A percentile compares a stretch with the other conserved stretches of the same genome.
phyloP scores from a whole-genome alignment of 2,888 invertebrate species.

The Chaetoderma sp. region DNA sequence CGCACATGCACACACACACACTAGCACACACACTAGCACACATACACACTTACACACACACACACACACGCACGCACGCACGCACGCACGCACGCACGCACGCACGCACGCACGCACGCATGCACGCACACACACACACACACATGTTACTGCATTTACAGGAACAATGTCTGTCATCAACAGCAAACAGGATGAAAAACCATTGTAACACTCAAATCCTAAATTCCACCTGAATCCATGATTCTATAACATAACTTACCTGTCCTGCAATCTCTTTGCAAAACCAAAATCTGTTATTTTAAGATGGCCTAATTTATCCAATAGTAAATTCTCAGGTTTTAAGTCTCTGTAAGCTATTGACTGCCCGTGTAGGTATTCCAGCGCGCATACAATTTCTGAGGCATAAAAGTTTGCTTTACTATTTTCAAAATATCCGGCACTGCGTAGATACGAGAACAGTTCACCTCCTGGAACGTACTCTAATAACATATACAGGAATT shows the following conservation, averaged over 20 bases:
- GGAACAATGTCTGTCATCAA: not conserved
- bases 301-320: constrained; percentile 93
- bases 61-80: no score
- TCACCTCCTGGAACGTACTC: constrained; percentile 97
- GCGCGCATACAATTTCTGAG: constrained; percentile 91
- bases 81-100: no score
- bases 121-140: no score
- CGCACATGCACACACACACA: no score
- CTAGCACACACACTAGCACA: no score
- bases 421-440: constrained; percentile 84
- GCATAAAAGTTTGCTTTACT: constrained; percentile 92
- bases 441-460: constrained; percentile 93
- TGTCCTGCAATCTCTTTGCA: constrained; percentile 92
- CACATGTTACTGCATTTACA: no score
- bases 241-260: constrained; percentile 69
- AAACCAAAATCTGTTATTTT: constrained; percentile 99
- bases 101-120: no score
- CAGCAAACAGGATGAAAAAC: not conserved
- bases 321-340: constrained; percentile 84
- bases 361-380: constrained; percentile 92
- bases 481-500: constrained; percentile 95
- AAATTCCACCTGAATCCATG: no score
- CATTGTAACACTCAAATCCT: no score
- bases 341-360: constrained; percentile 68
- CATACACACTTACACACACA: no score